Evolutionary conservation across 2,113 vertebrate species (phyloP).

Genomic region (Thryonomys swinderianus): DNA sequence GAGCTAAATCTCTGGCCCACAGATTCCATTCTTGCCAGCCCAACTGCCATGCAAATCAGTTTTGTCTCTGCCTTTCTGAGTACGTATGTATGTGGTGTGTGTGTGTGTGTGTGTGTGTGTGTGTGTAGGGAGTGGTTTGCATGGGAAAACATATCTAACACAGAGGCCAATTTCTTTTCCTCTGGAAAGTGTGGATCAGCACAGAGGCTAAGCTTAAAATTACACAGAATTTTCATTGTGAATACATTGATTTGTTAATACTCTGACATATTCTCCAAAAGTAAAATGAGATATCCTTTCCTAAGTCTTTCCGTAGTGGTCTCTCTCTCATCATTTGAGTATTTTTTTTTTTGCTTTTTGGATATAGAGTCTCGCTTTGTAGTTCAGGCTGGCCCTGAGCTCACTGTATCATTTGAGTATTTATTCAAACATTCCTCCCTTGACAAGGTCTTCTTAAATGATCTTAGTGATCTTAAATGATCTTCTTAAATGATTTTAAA

Average conservation of each 20-base stretch:
- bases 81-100: neutral
- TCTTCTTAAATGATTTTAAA: neutral
- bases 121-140: neutral
- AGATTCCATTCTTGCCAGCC: neutral
- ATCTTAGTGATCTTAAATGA: neutral
- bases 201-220: neutral
- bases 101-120: neutral
- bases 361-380: too few species aligned
- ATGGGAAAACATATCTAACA: neutral
- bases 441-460: neutral
- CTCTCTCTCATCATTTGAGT: neutral
- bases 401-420: neutral
- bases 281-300: neutral
- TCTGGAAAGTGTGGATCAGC: neutral
- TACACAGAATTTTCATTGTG: neutral
- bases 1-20: too few species aligned
- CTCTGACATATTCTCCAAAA: neutral
- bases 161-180: neutral
- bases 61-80: neutral
- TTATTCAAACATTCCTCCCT: neutral
- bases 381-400: too few species aligned
- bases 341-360: too few species aligned
- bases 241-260: neutral
- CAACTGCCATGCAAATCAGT: neutral
- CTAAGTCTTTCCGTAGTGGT: neutral